Percentiles rank a stretch among this genome's conserved stretches.
Conservation (phyloP, 1,140 invertebrate species). For the Heliconius eleuchia region DNA sequence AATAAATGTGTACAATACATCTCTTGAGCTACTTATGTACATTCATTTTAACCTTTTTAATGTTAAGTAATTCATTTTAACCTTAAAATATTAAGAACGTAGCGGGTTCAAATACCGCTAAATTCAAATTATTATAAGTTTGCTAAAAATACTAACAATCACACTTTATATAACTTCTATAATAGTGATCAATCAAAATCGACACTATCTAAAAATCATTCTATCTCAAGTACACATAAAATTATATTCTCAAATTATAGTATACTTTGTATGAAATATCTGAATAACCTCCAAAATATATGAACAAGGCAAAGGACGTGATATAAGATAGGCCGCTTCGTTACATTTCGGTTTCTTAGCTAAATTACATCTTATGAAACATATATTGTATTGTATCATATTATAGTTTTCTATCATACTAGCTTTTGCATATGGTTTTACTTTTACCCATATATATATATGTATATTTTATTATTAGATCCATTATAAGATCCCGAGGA, state of each 20-base stretch:
- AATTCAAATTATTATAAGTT: neutral
- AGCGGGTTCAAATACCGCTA: no score
- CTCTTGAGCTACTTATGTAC: no score
- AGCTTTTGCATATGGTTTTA: no score
- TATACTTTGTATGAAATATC: constrained; percentile 21
- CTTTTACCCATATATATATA: no score
- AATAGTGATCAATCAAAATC: constrained; percentile 31
- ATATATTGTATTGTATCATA: neutral
- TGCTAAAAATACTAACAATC: neutral
- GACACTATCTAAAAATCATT: constrained; percentile 25
- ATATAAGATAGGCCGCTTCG: constrained; percentile 6
- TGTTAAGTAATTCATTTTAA: no score
- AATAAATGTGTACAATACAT: no score
- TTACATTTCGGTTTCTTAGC: neutral
- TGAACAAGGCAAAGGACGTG: constrained; percentile 33
- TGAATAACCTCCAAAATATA: constrained; percentile 28
- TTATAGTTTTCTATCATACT: no score
- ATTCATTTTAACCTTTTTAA: no score
- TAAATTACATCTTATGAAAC: neutral
- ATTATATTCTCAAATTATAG: neutral
- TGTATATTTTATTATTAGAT: no score
- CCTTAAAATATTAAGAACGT: no score
- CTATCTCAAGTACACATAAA: constrained; percentile 13
- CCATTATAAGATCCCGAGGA: no score
- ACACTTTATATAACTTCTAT: neutral